Evolutionary conservation across 2,888 invertebrate species (phyloP), one percentile per base, ranked within the genome.

Genomic region (Diarsia dahlii): DNA sequence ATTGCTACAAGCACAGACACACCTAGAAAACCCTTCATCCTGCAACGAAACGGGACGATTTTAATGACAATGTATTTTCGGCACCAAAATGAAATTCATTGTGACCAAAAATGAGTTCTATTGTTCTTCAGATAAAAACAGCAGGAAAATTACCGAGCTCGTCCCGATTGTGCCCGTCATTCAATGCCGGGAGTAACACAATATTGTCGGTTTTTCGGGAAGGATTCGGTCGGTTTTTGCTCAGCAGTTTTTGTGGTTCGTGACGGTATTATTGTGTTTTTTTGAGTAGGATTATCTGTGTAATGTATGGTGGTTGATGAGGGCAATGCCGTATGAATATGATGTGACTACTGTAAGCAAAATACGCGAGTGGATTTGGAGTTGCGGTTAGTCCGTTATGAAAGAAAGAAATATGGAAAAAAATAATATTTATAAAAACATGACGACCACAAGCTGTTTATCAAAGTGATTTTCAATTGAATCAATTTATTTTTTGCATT

Each of bases 91-190:
- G 93, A 93, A 93, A 92, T 94, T 95, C 94, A 95, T 95, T 95
- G 93, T 95, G 90, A 89, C 91, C 91, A 92, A 93, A 95, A 95
- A 95, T 95, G 95, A 95, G 94, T 91, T 91, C 92, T 90, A 94
- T 95, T 95, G 95, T 95, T 94, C 94, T 90, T 86, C 86, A 93
- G 95, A 94, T 94, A 94, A 94, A 95, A 95, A 80, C 94, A 94
- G 92, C 95, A 95, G 95, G 95, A 95, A 95, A 95, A 95, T 95
- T 95, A 95, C 93, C 90, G 92, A 88, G 92, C 87, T 87, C 90
- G 89, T 87, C 87, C 88, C 90, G 92, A 91, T 92, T 91, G 92
- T 93, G 92, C 90, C 91, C 90, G 92, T 92, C 94, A 94, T 93
- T 94, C 90, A 93, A 91, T 88, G 91, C 90, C 82, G 89, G 90